These are phyloP conservation scores for Acromyrmex charruanus DNA, from an alignment of 1,140 invertebrate species.

Conservation along the genomic window DNA sequence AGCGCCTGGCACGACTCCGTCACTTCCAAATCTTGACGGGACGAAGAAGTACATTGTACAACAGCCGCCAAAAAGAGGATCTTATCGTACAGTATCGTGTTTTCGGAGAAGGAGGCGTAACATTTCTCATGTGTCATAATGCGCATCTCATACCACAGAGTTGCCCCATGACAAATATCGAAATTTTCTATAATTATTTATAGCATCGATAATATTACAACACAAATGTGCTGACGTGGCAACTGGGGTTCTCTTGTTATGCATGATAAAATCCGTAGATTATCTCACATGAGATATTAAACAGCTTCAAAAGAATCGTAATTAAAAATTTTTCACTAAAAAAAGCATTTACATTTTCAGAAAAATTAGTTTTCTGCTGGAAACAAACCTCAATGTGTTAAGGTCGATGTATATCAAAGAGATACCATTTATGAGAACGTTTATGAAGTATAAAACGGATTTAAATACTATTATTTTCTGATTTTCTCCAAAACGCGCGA, in stretches of 20 bases:
- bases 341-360: background rate
- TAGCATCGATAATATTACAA: slow-evolving; percentile 38
- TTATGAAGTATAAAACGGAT: slow-evolving; percentile 22
- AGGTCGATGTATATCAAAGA: background rate
- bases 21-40: slow-evolving; percentile 66
- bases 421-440: slow-evolving; percentile 21
- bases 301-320: background rate
- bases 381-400: background rate
- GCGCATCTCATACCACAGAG: background rate
- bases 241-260: background rate
- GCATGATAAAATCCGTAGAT: background rate
- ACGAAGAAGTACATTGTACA: slow-evolving; percentile 61
- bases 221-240: slow-evolving; percentile 19
- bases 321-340: slow-evolving; percentile 5
- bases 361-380: background rate
- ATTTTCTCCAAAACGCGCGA: background rate
- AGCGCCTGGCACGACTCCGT: slow-evolving; percentile 49
- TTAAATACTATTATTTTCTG: slow-evolving; percentile 1
- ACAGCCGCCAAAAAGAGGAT: slow-evolving; percentile 39
- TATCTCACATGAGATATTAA: background rate
- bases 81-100: slow-evolving; percentile 64
- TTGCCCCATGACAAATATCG: background rate
- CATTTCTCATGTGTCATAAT: slow-evolving; percentile 43
- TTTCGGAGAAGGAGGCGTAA: slow-evolving; percentile 68
- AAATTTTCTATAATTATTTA: slow-evolving; percentile 51